Evolutionary conservation across 1,140 invertebrate genomes (phyloP), one percentile per base, ranked within the genome.

Genomic region (Nixonia krombeini): DNA sequence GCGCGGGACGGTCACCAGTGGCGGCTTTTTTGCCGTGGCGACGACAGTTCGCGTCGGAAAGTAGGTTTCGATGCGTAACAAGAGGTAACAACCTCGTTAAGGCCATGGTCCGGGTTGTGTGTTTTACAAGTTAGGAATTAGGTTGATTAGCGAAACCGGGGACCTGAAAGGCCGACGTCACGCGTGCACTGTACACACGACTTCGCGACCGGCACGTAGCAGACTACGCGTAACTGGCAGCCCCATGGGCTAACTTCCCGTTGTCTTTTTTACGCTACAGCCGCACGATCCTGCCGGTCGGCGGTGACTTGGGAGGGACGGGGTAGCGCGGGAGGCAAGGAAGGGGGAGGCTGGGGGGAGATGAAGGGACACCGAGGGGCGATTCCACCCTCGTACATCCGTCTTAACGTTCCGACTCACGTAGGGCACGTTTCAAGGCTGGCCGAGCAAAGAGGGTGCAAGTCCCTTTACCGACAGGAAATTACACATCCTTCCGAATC

Each of bases 81-180:
- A 84, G 83, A 77, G 81, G 80, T 83, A 85, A n/a, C n/a, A n/a
- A 84, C 75, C 77, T 82, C 65, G 79, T 85, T 85, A 85, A 76
- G 55, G 76, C 72, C 69, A 46, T 74, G 59, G 73, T 70, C 75
- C 55, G 63, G 75, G 74, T 82, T 85, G 83, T 85, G 82, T 85
- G 80, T 85, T 85, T 85, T 85, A 85, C 82, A 83, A 85, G 82
- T 85, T 85, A 84, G 78, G 77, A 84, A 84, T 84, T 82, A 84
- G 76, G 81, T 82, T 85, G 83, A 85, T 85, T 84, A 84, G 82
- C 76, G 25, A 37, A 70, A 58, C 46, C 46, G 45, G 56, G 63
- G 41, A 72, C 51, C 63, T 64, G 50, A 65, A 72, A 62, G 45
- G 35, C 56, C 35, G 44, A 57, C 67, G 61, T 73, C 50, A 62